A percentile compares a stretch with the other conserved stretches of the same genome.
Evolutionary conservation across 2,113 vertebrate genomes (phyloP).

Genomic region (Oryzias celebensis): DNA sequence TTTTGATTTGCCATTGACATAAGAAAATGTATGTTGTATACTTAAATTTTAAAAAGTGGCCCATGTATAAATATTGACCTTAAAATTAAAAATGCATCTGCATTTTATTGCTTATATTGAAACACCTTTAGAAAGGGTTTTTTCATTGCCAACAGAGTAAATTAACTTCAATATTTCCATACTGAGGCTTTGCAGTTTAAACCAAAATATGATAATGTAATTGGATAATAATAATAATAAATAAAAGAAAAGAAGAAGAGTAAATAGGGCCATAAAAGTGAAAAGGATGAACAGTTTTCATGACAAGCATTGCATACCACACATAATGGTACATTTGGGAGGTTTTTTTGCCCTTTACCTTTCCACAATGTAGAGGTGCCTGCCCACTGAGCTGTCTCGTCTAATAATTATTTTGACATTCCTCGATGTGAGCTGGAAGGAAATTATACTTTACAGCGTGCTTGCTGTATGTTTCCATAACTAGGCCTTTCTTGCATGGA

Average conservation of each 20-base stretch:
- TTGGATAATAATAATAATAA: neutral
- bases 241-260: neutral
- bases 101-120: too few relatives aligned
- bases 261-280: neutral
- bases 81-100: too few relatives aligned
- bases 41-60: too few relatives aligned
- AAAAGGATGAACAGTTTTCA: neutral
- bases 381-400: conserved; percentile 63
- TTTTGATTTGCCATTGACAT: too few relatives aligned
- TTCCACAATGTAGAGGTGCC: conserved; percentile 58
- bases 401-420: conserved; percentile 68
- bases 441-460: conserved; percentile 48
- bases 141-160: too few relatives aligned
- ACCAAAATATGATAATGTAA: neutral
- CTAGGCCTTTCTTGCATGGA: conserved; percentile 35
- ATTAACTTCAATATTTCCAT: too few relatives aligned
- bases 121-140: too few relatives aligned
- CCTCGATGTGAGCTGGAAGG: conserved; percentile 50
- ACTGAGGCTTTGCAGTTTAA: neutral
- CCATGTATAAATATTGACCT: too few relatives aligned
- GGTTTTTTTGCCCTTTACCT: conserved; percentile 41
- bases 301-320: conserved; percentile 2
- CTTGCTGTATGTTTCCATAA: conserved; percentile 56
- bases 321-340: conserved; percentile 26
- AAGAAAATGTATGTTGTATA: too few relatives aligned